phyloP scores from a whole-genome alignment of 2,797 vertebrate species.

The Pogoniulus pusillus region DNA sequence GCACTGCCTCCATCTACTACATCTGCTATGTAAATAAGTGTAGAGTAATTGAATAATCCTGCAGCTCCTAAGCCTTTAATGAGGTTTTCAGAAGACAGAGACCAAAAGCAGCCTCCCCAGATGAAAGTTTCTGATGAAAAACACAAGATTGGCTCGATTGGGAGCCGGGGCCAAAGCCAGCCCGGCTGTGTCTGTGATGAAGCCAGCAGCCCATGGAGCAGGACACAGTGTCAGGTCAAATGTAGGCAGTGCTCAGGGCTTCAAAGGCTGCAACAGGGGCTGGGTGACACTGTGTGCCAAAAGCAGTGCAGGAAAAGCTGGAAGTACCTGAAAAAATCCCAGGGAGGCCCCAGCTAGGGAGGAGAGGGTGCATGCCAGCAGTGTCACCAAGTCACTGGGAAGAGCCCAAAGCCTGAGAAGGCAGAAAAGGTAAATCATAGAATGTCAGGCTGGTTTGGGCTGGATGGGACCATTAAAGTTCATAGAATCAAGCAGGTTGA shows the following conservation, averaged over 20 bases:
- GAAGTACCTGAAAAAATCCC: not conserved
- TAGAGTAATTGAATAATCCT: constrained; percentile 27
- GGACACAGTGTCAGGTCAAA: not conserved
- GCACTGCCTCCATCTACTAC: not conserved
- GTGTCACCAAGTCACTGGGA: not conserved
- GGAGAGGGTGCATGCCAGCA: not conserved
- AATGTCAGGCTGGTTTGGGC: not conserved
- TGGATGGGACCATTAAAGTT: not conserved
- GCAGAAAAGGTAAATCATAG: not conserved
- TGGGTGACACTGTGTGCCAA: not conserved
- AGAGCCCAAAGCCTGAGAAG: not conserved
- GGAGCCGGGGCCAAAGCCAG: not conserved
- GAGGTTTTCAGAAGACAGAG: constrained; percentile 14
- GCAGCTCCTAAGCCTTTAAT: constrained; percentile 14
- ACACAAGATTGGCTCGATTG: not conserved
- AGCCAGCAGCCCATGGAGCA: not conserved
- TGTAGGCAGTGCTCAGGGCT: not conserved
- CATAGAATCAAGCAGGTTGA: no score
- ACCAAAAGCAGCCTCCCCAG: not conserved
- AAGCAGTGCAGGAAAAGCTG: not conserved
- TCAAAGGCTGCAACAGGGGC: not conserved
- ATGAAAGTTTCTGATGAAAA: constrained; percentile 31
- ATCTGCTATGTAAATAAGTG: not conserved
- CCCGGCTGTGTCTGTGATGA: not conserved
- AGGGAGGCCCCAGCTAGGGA: not conserved